A percentile compares a stretch with the other conserved stretches of the same genome.
Evolutionary conservation across 2,113 vertebrate genomes (phyloP).

Genomic region (Calidris pugnax): DNA sequence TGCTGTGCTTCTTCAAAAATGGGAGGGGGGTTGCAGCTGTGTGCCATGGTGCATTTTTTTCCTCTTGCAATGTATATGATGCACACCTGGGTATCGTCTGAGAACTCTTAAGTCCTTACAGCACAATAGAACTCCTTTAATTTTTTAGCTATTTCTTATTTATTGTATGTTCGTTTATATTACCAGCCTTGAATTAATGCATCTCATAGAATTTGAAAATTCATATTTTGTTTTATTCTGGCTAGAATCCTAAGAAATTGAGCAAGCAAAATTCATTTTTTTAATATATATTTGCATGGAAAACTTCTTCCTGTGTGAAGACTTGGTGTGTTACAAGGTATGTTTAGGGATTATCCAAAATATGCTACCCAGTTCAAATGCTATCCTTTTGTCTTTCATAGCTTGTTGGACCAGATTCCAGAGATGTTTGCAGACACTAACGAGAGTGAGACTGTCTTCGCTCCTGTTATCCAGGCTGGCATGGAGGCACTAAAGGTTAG

Average conservation of each 20-base stretch:
- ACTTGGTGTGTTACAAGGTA: not conserved
- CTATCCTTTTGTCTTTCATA: slow-evolving; percentile 41
- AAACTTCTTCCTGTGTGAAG: not conserved
- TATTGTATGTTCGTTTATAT: not conserved
- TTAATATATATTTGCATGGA: not conserved
- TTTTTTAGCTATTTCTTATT: not conserved
- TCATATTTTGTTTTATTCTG: not conserved
- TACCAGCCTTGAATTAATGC: not conserved
- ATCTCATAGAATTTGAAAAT: not conserved
- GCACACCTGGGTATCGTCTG: not conserved
- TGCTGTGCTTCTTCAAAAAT: not conserved
- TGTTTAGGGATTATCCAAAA: not conserved
- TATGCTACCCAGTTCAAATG: not conserved
- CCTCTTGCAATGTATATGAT: not conserved
- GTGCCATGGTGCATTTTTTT: not conserved
- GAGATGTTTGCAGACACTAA: slow-evolving; percentile 93
- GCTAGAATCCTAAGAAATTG: not conserved
- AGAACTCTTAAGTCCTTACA: not conserved
- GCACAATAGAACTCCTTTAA: not conserved
- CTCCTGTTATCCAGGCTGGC: slow-evolving; percentile 91
- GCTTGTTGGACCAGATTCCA: slow-evolving; percentile 95
- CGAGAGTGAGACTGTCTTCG: slow-evolving; percentile 93
- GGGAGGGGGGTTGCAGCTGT: not conserved
- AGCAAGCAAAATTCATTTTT: not conserved
- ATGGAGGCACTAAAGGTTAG: slow-evolving; percentile 94